These are phyloP conservation scores for Mesembrinibis cayennensis DNA, from an alignment of 2,113 vertebrate species.

Conservation along the genomic window DNA sequence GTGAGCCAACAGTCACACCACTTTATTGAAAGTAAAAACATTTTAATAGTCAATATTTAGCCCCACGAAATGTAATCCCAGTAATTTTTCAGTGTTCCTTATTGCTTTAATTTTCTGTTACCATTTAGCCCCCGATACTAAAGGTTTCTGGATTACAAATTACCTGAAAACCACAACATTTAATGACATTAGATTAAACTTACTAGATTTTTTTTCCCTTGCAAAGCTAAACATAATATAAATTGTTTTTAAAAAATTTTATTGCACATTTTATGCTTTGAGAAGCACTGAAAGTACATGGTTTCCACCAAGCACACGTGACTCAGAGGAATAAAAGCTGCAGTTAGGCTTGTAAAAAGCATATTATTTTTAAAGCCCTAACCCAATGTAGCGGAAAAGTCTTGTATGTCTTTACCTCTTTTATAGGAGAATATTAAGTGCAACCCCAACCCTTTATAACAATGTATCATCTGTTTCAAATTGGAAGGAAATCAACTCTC, in stretches of 20 bases:
- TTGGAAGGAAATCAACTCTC: slow-evolving; percentile 75
- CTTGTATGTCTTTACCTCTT: slow-evolving; percentile 68
- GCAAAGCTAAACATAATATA: slow-evolving; percentile 53
- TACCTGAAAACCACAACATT: slow-evolving; percentile 63
- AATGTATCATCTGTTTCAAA: slow-evolving; percentile 73
- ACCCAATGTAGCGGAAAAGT: slow-evolving; percentile 72
- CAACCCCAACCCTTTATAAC: slow-evolving; percentile 67
- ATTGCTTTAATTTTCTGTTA: slow-evolving; percentile 31
- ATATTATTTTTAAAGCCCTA: slow-evolving; percentile 59
- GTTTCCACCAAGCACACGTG: slow-evolving; percentile 55
- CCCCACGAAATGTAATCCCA: slow-evolving; percentile 12
- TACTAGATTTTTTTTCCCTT: slow-evolving; percentile 29
- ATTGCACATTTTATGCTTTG: slow-evolving; percentile 63
- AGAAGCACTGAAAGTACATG: slow-evolving; percentile 45
- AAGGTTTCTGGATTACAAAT: slow-evolving; percentile 69
- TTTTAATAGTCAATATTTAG: slow-evolving; percentile 42
- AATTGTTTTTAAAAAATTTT: slow-evolving; percentile 51
- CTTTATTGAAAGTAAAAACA: slow-evolving; percentile 22
- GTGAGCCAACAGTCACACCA: slow-evolving; percentile 1
- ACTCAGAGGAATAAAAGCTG: slow-evolving; percentile 63
- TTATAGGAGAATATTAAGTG: slow-evolving; percentile 72
- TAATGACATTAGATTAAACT: slow-evolving; percentile 64
- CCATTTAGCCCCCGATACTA: slow-evolving; percentile 10
- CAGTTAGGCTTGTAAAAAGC: slow-evolving; percentile 68
- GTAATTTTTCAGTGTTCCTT: slow-evolving; percentile 34